phyloP scores from a whole-genome alignment of 1,140 invertebrate species.

The Meloidogyne hapla region DNA sequence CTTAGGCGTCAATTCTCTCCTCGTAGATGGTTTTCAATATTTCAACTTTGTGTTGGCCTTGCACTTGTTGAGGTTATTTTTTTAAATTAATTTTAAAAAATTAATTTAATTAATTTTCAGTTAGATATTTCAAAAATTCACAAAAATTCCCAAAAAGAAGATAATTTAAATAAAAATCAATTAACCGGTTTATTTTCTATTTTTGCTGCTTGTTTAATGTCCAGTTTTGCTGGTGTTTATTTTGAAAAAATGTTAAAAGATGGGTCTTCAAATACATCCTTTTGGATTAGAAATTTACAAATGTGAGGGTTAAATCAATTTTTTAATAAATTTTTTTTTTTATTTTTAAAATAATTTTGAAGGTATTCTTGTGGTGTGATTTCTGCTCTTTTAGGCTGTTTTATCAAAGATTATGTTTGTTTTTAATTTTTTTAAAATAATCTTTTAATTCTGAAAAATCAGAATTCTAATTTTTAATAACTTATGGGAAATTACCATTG shows the following conservation, averaged over 20 bases:
- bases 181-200: constrained; percentile 57
- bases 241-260: constrained; percentile 64
- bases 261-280: constrained; percentile 54
- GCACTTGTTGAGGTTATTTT: constrained; percentile 56
- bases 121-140: constrained; percentile 32
- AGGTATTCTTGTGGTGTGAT: constrained; percentile 46
- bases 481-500: no score
- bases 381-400: constrained; percentile 36
- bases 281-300: constrained; percentile 63
- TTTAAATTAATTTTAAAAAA: constrained; percentile 20
- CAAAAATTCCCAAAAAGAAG: background rate
- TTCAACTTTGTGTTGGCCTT: constrained; percentile 60
- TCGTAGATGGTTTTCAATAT: constrained; percentile 57
- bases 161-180: constrained; percentile 37
- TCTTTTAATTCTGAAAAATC: constrained; percentile 1
- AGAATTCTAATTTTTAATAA: no score
- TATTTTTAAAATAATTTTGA: background rate
- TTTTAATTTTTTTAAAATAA: background rate
- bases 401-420: constrained; percentile 31
- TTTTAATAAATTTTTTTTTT: constrained; percentile 22
- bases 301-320: constrained; percentile 35
- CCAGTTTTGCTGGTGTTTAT: constrained; percentile 63
- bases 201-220: constrained; percentile 59
- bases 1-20: constrained; percentile 56
- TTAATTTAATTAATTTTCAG: constrained; percentile 36